A percentile compares a stretch with the other conserved stretches of the same genome.
Evolutionary conservation across 2,888 invertebrate species (phyloP).

Genomic region (Himalopsyche japonica): DNA sequence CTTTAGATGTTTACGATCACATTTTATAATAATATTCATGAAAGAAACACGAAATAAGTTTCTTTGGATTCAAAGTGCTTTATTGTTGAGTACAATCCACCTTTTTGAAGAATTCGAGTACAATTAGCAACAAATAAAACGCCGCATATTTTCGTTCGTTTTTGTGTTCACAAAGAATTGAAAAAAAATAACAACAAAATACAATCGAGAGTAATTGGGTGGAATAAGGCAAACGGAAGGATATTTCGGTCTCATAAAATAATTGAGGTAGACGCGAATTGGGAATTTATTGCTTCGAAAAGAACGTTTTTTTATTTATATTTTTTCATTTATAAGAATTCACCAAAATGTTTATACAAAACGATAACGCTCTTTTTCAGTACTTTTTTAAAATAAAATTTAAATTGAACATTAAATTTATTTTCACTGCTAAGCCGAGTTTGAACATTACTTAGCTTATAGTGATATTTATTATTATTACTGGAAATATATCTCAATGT

Average conservation of each 20-base stretch:
- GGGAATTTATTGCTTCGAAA: background rate
- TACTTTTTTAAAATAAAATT: no score
- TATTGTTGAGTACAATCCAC: no score
- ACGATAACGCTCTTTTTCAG: background rate
- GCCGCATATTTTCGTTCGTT: background rate
- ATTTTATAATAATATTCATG: no score
- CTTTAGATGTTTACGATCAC: no score
- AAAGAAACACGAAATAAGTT: no score
- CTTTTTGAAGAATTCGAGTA: no score
- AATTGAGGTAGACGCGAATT: background rate
- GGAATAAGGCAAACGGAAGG: background rate
- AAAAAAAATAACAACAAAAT: background rate
- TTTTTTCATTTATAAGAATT: background rate
- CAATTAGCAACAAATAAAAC: background rate
- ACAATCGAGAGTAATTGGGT: background rate
- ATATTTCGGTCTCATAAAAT: background rate
- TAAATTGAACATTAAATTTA: no score
- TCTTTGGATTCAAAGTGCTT: no score
- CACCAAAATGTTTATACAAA: background rate
- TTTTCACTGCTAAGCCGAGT: no score
- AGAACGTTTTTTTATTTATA: background rate
- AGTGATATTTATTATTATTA: no score
- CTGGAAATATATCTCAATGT: no score
- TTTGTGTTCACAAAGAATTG: background rate
- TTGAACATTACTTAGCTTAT: no score